These are phyloP conservation scores for Pelodiscus sinensis DNA, from an alignment of 2,113 vertebrate species.

Conservation along the genomic window DNA sequence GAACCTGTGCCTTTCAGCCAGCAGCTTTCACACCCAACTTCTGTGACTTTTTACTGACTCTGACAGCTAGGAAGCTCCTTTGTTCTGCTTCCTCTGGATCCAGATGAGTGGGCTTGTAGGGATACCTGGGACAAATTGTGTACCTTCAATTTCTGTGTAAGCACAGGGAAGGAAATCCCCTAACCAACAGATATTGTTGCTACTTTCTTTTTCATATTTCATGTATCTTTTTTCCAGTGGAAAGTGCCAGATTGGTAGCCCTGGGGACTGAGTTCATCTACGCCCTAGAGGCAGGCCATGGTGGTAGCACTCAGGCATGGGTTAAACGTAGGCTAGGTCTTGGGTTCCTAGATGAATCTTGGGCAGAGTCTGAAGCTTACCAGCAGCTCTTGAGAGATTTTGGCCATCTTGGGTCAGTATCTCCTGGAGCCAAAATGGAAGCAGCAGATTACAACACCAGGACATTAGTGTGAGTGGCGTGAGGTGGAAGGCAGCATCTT, in stretches of 20 bases:
- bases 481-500: not conserved
- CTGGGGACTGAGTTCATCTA: not conserved
- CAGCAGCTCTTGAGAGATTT: not conserved
- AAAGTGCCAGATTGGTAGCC: not conserved
- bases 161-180: not conserved
- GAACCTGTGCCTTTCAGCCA: not conserved
- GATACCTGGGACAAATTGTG: not conserved
- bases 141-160: not conserved
- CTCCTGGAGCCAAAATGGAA: not conserved
- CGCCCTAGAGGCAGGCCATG: not conserved
- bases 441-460: not conserved
- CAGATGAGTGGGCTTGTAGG: not conserved
- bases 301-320: not conserved
- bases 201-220: not conserved
- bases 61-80: not conserved
- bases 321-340: not conserved
- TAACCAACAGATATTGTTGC: not conserved
- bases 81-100: not conserved
- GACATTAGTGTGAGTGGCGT: not conserved
- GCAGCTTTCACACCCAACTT: not conserved
- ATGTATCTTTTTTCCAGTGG: not conserved
- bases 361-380: too few species aligned
- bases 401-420: not conserved
- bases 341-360: not conserved
- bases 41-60: not conserved